Percentiles rank a stretch among this genome's conserved stretches.
Evolutionary conservation across 1,140 invertebrate genomes (phyloP).

Genomic region (Ceratosolen solmsi): DNA sequence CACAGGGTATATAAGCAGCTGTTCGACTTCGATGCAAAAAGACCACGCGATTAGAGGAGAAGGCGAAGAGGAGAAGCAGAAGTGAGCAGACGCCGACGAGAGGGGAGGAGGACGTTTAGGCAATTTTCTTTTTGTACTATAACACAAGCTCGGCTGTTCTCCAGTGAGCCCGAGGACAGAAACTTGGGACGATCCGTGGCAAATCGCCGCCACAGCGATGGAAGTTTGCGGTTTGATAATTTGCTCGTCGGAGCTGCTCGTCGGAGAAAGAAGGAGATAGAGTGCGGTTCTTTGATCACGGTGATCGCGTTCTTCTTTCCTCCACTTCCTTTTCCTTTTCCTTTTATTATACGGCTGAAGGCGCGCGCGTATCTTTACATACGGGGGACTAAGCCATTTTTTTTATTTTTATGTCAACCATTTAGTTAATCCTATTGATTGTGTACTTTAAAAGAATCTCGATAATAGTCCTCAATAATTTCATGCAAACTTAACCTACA

Average conservation of each 20-base stretch:
- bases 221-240: slow-evolving; percentile 49
- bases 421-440: neutral
- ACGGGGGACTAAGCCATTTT: neutral
- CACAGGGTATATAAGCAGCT: neutral
- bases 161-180: neutral
- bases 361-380: neutral
- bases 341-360: neutral
- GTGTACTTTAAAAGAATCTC: neutral
- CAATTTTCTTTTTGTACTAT: slow-evolving; percentile 38
- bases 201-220: slow-evolving; percentile 18
- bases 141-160: neutral
- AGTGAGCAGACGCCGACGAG: neutral
- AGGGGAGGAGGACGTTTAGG: slow-evolving; percentile 24
- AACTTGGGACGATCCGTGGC: slow-evolving; percentile 9
- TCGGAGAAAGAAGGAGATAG: neutral
- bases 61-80: neutral
- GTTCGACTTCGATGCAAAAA: slow-evolving; percentile 1
- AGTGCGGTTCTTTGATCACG: slow-evolving; percentile 26
- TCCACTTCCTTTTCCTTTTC: neutral
- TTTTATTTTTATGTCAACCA: neutral
- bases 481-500: too few species aligned
- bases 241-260: slow-evolving; percentile 17
- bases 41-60: slow-evolving; percentile 15
- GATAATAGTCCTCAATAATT: neutral
- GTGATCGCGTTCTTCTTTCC: neutral